phyloP scores from a whole-genome alignment of 92 coral and sea anemone species.

The Isaurus tuberculatus region DNA sequence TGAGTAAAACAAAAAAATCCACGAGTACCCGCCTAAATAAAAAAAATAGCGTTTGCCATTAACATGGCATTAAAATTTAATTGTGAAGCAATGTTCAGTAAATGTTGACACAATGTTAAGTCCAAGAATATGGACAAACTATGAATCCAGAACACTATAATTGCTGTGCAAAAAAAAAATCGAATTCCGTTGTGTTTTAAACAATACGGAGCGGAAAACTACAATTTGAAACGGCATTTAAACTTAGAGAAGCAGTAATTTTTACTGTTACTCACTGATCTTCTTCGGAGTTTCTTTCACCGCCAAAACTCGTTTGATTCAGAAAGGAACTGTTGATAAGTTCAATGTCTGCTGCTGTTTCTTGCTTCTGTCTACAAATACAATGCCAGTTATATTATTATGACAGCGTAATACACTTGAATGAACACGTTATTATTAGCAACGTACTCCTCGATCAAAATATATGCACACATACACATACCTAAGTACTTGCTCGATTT shows the following conservation, averaged over 20 bases:
- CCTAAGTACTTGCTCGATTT: slow-evolving; percentile 53
- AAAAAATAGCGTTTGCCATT: slow-evolving; percentile 26
- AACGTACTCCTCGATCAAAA: slow-evolving; percentile 36
- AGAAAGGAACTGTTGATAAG: slow-evolving; percentile 2
- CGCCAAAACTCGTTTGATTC: slow-evolving; percentile 38
- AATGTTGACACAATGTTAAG: slow-evolving; percentile 17
- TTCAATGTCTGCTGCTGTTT: not conserved
- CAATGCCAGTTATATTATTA: slow-evolving; percentile 14
- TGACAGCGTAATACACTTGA: slow-evolving; percentile 45
- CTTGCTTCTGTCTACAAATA: slow-evolving; percentile 44
- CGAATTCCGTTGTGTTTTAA: not conserved
- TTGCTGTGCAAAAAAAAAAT: not conserved
- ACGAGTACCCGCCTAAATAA: not conserved
- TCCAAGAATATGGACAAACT: not conserved
- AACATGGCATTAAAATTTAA: slow-evolving; percentile 67
- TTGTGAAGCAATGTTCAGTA: slow-evolving; percentile 42
- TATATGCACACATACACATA: slow-evolving; percentile 36
- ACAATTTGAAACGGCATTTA: not conserved
- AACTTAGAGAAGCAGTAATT: slow-evolving; percentile 10
- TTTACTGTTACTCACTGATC: slow-evolving; percentile 41
- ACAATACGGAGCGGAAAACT: slow-evolving; percentile 11
- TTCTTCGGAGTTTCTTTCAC: slow-evolving; percentile 25
- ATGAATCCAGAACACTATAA: not conserved
- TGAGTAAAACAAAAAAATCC: not conserved
- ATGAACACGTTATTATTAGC: slow-evolving; percentile 34